Conservation (phyloP, 2,113 vertebrate genomes). For the Syrmaticus mikado region DNA sequence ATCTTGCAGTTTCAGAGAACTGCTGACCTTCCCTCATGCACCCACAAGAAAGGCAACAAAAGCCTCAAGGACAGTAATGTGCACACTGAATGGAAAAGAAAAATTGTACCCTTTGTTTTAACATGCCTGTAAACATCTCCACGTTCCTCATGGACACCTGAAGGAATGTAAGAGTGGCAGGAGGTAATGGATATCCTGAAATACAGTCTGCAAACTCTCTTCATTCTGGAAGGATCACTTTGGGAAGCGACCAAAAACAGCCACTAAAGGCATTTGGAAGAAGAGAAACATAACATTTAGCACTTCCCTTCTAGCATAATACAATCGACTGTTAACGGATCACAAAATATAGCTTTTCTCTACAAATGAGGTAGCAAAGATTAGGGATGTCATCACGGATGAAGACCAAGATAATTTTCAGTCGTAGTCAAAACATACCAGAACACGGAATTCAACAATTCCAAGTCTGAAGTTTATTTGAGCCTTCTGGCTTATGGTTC, state of each 20-base stretch:
- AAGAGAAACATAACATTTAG: background rate
- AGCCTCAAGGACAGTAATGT: background rate
- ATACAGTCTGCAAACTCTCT: background rate
- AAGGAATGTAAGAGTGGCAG: background rate
- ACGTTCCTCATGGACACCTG: background rate
- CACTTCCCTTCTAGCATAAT: background rate
- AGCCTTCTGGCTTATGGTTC: background rate
- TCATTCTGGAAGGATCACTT: background rate
- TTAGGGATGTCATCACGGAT: background rate
- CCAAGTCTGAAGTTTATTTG: background rate
- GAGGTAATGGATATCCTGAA: background rate
- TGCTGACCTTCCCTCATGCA: background rate
- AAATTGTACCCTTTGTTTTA: background rate
- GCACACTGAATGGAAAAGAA: background rate
- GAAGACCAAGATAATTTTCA: background rate
- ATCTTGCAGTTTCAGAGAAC: background rate
- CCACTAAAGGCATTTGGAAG: background rate
- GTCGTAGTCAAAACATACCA: background rate
- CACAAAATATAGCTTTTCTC: background rate
- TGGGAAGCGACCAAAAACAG: background rate
- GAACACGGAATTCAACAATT: background rate
- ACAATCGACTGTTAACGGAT: background rate
- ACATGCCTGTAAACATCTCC: background rate
- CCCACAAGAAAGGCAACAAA: background rate
- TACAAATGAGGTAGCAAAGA: background rate